These are phyloP conservation scores for Hydrochoerus hydrochaeris DNA, from an alignment of 2,113 vertebrate species.

Conservation along the genomic window DNA sequence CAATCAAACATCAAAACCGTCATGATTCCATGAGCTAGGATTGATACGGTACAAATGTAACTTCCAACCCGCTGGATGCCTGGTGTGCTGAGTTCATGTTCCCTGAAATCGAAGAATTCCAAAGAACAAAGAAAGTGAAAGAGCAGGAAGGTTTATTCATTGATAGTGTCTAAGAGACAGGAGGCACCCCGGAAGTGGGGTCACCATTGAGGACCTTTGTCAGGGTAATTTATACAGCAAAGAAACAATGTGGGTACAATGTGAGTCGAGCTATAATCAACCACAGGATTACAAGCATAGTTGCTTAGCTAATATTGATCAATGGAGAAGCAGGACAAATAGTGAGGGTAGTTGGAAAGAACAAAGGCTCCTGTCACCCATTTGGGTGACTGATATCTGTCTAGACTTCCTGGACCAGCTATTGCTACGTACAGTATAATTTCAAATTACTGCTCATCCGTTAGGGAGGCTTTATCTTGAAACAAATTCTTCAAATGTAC, in stretches of 20 bases:
- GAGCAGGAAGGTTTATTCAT: background rate
- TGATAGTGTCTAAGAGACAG: background rate
- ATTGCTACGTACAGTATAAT: background rate
- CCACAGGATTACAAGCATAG: background rate
- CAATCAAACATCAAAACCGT: background rate
- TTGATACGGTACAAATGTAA: background rate
- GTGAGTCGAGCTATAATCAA: background rate
- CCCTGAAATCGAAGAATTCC: background rate
- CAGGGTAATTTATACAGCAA: background rate
- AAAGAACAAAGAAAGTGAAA: background rate
- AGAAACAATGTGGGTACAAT: too few species aligned
- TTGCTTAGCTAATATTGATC: background rate
- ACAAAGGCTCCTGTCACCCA: background rate
- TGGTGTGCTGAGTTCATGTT: background rate
- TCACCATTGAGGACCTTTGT: background rate
- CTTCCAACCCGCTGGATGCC: background rate
- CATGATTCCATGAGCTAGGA: background rate
- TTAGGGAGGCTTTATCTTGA: background rate
- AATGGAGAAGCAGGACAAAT: background rate
- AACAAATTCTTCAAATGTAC: background rate
- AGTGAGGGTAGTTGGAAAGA: background rate
- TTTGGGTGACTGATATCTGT: background rate
- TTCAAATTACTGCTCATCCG: background rate
- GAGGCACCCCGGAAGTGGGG: background rate
- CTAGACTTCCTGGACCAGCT: background rate